Conservation (phyloP, 2,888 invertebrate genomes). For the Eilema sororculum region DNA sequence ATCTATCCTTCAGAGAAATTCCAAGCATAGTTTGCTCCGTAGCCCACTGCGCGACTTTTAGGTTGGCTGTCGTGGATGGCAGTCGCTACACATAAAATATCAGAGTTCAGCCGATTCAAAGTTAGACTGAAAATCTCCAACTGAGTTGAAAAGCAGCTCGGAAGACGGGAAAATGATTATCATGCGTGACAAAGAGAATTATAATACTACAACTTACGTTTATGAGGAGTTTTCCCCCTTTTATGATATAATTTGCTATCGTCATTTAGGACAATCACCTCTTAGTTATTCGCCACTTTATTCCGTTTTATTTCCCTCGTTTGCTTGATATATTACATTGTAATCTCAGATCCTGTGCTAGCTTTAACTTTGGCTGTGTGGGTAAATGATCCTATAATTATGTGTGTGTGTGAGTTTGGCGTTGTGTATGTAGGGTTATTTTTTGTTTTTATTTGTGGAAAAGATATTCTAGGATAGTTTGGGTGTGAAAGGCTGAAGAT, state of each 20-base stretch:
- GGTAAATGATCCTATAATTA: background rate
- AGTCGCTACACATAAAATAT: too few relatives aligned
- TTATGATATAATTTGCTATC: background rate
- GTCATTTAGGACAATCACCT: background rate
- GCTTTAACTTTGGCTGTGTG: background rate
- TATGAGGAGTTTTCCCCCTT: background rate
- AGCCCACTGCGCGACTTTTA: too few relatives aligned
- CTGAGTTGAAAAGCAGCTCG: too few relatives aligned
- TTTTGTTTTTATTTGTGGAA: background rate
- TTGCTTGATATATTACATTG: background rate
- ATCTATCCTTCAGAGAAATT: too few relatives aligned
- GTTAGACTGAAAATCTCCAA: too few relatives aligned
- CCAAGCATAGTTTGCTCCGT: too few relatives aligned
- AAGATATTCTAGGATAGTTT: too few relatives aligned
- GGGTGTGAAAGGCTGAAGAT: too few relatives aligned
- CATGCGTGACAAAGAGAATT: background rate
- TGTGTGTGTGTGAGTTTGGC: background rate
- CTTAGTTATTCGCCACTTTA: constrained; percentile 3
- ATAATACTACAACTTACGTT: background rate
- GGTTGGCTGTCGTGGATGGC: too few relatives aligned
- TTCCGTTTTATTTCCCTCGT: background rate
- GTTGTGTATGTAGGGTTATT: background rate
- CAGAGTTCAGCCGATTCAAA: too few relatives aligned
- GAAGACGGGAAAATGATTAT: background rate
- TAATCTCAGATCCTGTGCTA: background rate